Evolutionary conservation across 2,888 invertebrate genomes (phyloP).

Genomic region (Caenorhabditis drosophilae): DNA sequence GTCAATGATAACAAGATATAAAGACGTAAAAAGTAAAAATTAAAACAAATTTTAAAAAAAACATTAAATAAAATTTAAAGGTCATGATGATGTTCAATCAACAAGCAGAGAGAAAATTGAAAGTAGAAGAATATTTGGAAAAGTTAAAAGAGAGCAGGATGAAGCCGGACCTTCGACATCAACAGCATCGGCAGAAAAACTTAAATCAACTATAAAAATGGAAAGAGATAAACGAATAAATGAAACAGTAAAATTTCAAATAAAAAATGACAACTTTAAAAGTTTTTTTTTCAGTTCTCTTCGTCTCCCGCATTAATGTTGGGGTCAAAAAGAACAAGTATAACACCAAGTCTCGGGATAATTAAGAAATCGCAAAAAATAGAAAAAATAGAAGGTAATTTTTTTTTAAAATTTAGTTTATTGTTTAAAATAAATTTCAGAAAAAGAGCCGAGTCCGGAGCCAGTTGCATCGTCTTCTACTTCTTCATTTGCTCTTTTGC

Average conservation of each 20-base stretch:
- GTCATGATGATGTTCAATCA: slow-evolving; percentile 42
- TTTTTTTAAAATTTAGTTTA: no score
- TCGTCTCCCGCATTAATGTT: no score
- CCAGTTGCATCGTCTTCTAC: neutral
- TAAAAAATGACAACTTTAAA: no score
- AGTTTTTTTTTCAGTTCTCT: slow-evolving; percentile 1
- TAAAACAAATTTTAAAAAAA: slow-evolving; percentile 3
- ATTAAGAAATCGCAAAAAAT: no score
- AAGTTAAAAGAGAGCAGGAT: neutral
- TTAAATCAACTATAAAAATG: slow-evolving; percentile 33
- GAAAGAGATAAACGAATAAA: slow-evolving; percentile 38
- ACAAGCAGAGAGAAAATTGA: slow-evolving; percentile 39
- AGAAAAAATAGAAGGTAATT: no score
- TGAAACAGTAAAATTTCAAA: neutral
- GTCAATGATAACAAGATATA: slow-evolving; percentile 51
- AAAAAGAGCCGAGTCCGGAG: no score
- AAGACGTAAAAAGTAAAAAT: slow-evolving; percentile 54
- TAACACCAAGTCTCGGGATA: no score
- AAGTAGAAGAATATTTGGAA: slow-evolving; percentile 38
- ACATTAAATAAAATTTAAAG: slow-evolving; percentile 23
- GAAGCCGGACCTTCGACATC: slow-evolving; percentile 16
- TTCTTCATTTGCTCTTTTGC: neutral
- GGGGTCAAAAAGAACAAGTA: no score
- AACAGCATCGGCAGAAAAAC: slow-evolving; percentile 14
- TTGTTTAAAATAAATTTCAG: no score